Evolutionary conservation across 2,113 vertebrate genomes (phyloP), one percentile per base, ranked within the genome.

Genomic region (Psephotus haematonotus): DNA sequence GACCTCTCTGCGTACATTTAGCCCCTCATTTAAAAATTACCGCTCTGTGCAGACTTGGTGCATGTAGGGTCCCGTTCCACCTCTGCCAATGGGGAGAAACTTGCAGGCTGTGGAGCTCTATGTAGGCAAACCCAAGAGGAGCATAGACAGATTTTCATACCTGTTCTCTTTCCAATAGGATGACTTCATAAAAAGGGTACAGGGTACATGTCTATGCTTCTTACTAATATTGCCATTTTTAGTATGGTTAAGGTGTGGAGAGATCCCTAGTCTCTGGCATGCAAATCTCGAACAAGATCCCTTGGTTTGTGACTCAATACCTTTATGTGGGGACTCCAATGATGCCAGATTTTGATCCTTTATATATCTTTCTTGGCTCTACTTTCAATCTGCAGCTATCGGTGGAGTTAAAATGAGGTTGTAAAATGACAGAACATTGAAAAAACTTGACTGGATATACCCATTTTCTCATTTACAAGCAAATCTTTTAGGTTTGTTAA

Each of bases 1-100:
- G 50, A 3, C 35, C 11, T 90, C 9, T 55, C 23, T 18, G 8
- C 25, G 17, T 44, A 55, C 53, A 19, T 55, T 31, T 55, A 31
- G 17, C 17, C 11, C 53, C 17, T 74, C 12, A 14, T 29, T 24
- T 75, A 31, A 50, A 79, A 35, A 7, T 37, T 31, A 2, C 35
- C 13, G 80, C 11, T 55, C 19, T 22, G 7, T 28, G 17, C 17
- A 19, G 53, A 31, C 29, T 49, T 87, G 37, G 9, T 15, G 6
- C 5, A 10, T 25, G 2, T 37, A 23, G 69, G 12, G 28, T 24
- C 11, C 37, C 0, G 1, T 63, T 50, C 43, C 22, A 57, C 17
- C 7, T 1, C 0, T 47, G 10, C 17, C 1, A 3, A 18, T 44
- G 23, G 7, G 24, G 16, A 72, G 13, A 35, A 24, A 16, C 18